phyloP scores from a whole-genome alignment of 2,797 vertebrate genomes.

The Pteropus rufus region DNA sequence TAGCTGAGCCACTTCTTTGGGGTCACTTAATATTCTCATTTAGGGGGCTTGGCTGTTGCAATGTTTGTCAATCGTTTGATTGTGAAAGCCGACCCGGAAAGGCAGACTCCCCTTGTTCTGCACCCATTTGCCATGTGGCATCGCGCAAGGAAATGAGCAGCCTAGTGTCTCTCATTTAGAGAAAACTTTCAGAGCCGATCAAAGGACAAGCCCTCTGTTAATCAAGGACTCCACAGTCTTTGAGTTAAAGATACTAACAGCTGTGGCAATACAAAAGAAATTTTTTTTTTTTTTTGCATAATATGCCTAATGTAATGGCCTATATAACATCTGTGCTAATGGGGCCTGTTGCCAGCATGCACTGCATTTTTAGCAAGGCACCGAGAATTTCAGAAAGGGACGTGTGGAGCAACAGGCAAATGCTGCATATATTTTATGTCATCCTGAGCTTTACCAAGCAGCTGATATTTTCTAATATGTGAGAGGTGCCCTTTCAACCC shows the following conservation, averaged over 20 bases:
- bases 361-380: background rate
- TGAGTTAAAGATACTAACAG: background rate
- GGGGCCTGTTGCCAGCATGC: background rate
- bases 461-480: background rate
- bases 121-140: background rate
- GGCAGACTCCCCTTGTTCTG: background rate
- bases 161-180: background rate
- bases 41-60: background rate
- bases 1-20: conserved; percentile 43
- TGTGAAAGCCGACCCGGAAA: background rate
- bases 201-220: background rate
- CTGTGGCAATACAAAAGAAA: background rate
- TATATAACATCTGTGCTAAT: background rate
- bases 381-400: background rate
- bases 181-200: background rate
- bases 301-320: background rate
- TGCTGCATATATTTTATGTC: background rate
- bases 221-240: background rate
- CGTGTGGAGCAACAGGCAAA: background rate
- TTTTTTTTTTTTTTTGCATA: background rate
- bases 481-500: background rate
- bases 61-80: background rate
- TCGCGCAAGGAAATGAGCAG: background rate
- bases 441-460: conserved; percentile 7
- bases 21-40: conserved; percentile 5